Conservation (phyloP, 2,113 vertebrate species). For the Corydoras sp. region DNA sequence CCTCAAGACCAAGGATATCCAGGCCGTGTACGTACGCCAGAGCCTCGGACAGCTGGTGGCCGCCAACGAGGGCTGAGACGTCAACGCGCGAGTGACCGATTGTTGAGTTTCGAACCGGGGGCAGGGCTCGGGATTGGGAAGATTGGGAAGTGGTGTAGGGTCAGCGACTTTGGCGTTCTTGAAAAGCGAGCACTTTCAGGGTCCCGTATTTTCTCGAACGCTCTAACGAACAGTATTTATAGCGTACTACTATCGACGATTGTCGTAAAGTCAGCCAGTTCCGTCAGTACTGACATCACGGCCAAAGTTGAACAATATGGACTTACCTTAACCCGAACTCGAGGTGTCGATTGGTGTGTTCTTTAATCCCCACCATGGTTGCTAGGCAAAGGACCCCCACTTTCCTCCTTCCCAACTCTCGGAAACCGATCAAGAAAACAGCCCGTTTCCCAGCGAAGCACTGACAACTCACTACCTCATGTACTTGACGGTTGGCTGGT, state of each 20-base stretch:
- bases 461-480: slow-evolving; percentile 76
- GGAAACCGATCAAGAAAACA: background rate
- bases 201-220: slow-evolving; percentile 46
- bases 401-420: slow-evolving; percentile 5
- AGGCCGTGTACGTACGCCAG: slow-evolving; percentile 91
- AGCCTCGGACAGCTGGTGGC: slow-evolving; percentile 91
- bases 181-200: slow-evolving; percentile 40
- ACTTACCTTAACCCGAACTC: too few relatives aligned
- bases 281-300: background rate
- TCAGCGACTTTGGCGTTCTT: slow-evolving; percentile 20
- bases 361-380: slow-evolving; percentile 36
- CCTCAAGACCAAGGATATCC: slow-evolving; percentile 98
- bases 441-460: slow-evolving; percentile 61
- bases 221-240: slow-evolving; percentile 5
- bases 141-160: slow-evolving; percentile 11
- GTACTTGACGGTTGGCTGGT: slow-evolving; percentile 57
- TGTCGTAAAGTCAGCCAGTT: slow-evolving; percentile 50
- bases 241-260: slow-evolving; percentile 40
- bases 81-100: background rate
- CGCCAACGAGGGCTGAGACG: slow-evolving; percentile 82
- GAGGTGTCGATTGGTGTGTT: background rate
- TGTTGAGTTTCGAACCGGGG: too few relatives aligned
- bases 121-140: slow-evolving; percentile 12
- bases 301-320: too few relatives aligned
- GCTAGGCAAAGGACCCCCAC: slow-evolving; percentile 44